Base-by-base conservation (phyloP, 2,797 vertebrate species). In the Platalea minor region DNA sequence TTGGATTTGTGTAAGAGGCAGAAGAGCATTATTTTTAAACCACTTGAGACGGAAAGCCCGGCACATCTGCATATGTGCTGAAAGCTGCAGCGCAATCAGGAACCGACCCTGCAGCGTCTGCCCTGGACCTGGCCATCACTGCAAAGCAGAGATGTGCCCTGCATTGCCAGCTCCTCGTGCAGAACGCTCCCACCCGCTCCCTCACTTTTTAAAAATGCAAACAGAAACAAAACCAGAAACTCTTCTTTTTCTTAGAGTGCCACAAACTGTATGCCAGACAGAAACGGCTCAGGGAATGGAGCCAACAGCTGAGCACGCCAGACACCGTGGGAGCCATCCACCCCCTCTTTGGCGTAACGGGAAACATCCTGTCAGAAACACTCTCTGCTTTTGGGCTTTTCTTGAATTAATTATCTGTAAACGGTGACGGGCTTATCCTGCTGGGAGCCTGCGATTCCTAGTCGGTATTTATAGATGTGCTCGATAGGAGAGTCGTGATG, bases 1-100 rank as follows among this genome's bases (percentile, higher is more conserved):
- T 85, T 29, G 39, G 84, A 73, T 95, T 92, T 85, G 37, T 70
- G 17, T 59, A 78, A n/a, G 33, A 91, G 45, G 60, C 81, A 59
- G 70, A 95, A 85, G 73, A 88, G 79, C 80, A 87, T 93, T 84
- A 68, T 53, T 95, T 96, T 91, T 83, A 94, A 93, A 83, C 72
- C 54, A 78, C 82, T 97, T 82, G 85, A 95, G 82, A 53, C 7
- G 35, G 56, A 82, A 95, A 94, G 41, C 53, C 93, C 13, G 51
- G 57, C 90, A 93, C 69, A 65, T 51, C 90, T 77, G 75, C 46
- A 17, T 80, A 57, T 35, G 68, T 53, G 39, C 82, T 61, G 84
- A 95, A 73, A 85, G 67, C 85, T 65, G 37, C n/a, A 41, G 85
- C 3, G 3, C 85, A 78, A 33, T 21, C 75, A 31, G 70, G 73